phyloP scores from a whole-genome alignment of 2,113 vertebrate species.

The Otolemur garnettii region DNA sequence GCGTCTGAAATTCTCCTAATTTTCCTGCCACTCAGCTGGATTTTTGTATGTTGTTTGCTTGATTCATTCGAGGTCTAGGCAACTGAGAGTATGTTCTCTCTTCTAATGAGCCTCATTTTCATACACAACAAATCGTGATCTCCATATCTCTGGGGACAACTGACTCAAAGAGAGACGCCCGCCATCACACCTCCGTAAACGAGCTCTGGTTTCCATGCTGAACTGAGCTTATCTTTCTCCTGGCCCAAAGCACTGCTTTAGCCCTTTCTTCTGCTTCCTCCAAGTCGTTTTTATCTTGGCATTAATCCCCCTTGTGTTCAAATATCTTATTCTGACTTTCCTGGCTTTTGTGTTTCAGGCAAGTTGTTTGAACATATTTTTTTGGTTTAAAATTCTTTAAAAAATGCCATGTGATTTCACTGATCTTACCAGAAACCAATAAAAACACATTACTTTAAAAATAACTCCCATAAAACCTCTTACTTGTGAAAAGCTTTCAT shows the following conservation, averaged over 20 bases:
- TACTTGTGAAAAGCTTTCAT: constrained; percentile 86
- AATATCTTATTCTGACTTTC: constrained; percentile 70
- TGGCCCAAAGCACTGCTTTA: not conserved
- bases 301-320: constrained; percentile 18
- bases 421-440: constrained; percentile 86
- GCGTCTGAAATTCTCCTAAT: not conserved
- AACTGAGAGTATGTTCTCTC: not conserved
- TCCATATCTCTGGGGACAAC: not conserved
- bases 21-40: not conserved
- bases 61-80: not conserved
- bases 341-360: constrained; percentile 78
- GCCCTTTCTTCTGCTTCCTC: not conserved
- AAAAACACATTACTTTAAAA: constrained; percentile 87
- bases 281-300: constrained; percentile 1
- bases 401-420: constrained; percentile 84
- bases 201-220: fast-evolving
- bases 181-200: fast-evolving
- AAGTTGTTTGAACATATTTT: constrained; percentile 82
- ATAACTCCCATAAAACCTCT: constrained; percentile 85
- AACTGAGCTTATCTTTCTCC: not conserved
- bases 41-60: not conserved
- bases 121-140: not conserved
- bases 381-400: constrained; percentile 84
- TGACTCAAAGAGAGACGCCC: not conserved
- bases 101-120: not conserved